These are phyloP conservation scores for Lithophane leautieri DNA, from an alignment of 2,888 invertebrate species.

Conservation along the genomic window DNA sequence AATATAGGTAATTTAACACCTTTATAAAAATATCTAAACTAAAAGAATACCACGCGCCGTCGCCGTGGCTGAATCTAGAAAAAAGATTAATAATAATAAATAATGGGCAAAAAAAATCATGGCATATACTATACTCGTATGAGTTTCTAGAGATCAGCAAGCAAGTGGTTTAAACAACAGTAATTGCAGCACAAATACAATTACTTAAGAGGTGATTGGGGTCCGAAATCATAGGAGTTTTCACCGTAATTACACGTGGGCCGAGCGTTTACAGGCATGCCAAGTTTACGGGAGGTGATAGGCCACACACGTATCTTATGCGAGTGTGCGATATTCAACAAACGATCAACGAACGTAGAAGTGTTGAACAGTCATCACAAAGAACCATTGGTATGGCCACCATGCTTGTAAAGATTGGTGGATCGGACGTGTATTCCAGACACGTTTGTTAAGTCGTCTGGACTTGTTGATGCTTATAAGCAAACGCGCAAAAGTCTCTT, in stretches of 20 bases:
- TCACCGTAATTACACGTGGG: conserved; percentile 55
- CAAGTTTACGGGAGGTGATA: conserved; percentile 51
- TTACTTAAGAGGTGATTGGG: conserved; percentile 54
- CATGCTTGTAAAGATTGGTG: conserved; percentile 21
- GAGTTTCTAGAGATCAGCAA: conserved; percentile 19
- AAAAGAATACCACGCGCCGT: neutral
- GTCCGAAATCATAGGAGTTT: conserved; percentile 56
- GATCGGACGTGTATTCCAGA: conserved; percentile 18
- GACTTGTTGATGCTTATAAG: conserved; percentile 9
- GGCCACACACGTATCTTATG: conserved; percentile 66
- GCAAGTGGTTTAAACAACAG: conserved; percentile 41
- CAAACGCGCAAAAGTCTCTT: neutral
- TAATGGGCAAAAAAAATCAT: too few relatives aligned
- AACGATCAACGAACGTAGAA: conserved; percentile 43
- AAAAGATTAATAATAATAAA: conserved; percentile 2
- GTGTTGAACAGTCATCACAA: conserved; percentile 34
- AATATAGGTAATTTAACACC: conserved; percentile 32
- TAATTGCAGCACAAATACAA: conserved; percentile 53
- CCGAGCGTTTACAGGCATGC: conserved; percentile 53
- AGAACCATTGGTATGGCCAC: conserved; percentile 33
- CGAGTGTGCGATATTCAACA: conserved; percentile 36
- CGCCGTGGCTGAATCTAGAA: neutral
- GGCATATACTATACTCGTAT: neutral
- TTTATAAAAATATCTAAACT: conserved; percentile 3
- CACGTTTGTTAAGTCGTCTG: conserved; percentile 39